Conservation (phyloP, 2,113 vertebrate genomes). For the Dendrocopos noguchii region DNA sequence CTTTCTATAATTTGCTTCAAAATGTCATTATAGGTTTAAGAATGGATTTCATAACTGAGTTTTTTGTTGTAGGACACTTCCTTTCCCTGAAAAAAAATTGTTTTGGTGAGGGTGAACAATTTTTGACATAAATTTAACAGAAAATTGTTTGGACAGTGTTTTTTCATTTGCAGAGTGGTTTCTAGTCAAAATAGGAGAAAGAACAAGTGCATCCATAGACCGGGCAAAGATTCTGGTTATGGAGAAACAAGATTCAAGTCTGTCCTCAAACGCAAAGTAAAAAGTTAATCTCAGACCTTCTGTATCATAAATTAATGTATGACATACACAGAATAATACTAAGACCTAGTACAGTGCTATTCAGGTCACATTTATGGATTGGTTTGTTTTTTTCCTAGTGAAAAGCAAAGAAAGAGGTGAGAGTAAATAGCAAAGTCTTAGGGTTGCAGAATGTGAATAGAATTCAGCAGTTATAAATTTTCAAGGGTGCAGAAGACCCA, state of each 20-base stretch:
- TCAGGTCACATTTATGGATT: neutral
- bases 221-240: neutral
- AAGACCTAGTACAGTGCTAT: neutral
- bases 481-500: neutral
- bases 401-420: neutral
- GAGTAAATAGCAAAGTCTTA: neutral
- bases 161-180: neutral
- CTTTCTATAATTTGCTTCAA: neutral
- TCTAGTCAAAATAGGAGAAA: neutral
- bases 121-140: neutral
- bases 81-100: neutral
- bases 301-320: neutral
- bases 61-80: neutral
- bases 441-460: neutral
- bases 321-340: neutral
- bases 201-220: neutral
- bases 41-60: neutral
- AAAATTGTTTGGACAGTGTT: neutral
- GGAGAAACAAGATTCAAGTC: neutral
- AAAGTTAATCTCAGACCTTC: neutral
- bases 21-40: neutral
- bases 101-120: neutral
- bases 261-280: neutral
- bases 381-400: neutral
- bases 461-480: neutral